phyloP scores from a whole-genome alignment of 2,888 invertebrate genomes.

The Catocala fraxini region DNA sequence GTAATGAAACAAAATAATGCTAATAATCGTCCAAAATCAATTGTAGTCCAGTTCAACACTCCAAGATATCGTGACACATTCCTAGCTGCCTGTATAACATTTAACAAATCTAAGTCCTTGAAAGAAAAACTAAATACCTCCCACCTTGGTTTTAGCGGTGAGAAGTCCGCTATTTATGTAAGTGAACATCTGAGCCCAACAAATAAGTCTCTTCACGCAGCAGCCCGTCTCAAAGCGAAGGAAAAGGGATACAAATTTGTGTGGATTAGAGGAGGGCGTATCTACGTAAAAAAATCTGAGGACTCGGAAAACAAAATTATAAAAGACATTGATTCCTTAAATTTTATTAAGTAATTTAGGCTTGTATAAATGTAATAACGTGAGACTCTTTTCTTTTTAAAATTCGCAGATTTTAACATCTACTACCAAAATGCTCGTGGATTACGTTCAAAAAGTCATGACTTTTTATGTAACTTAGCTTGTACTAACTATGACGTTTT shows the following conservation, averaged over 20 bases:
- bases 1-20: constrained; percentile 7
- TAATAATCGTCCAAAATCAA: constrained; percentile 8
- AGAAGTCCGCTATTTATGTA: constrained; percentile 6
- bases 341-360: not conserved
- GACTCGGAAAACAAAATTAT: not conserved
- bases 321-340: constrained; percentile 3
- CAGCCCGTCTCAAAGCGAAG: not conserved
- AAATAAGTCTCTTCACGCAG: constrained; percentile 11
- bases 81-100: constrained; percentile 7
- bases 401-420: constrained; percentile 10
- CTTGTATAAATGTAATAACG: not conserved
- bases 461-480: constrained; percentile 11
- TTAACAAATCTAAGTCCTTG: constrained; percentile 5
- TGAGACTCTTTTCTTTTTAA: not conserved
- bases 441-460: constrained; percentile 10
- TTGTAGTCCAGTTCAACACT: constrained; percentile 5
- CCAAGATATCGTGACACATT: constrained; percentile 9
- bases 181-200: constrained; percentile 11
- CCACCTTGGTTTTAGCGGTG: constrained; percentile 5
- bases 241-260: constrained; percentile 11
- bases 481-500: constrained; percentile 10
- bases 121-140: constrained; percentile 8
- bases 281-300: constrained; percentile 8
- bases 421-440: constrained; percentile 14
- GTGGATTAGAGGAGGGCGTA: constrained; percentile 6